Conservation (phyloP, 2,113 vertebrate genomes). For the Alexandromys fortis region DNA sequence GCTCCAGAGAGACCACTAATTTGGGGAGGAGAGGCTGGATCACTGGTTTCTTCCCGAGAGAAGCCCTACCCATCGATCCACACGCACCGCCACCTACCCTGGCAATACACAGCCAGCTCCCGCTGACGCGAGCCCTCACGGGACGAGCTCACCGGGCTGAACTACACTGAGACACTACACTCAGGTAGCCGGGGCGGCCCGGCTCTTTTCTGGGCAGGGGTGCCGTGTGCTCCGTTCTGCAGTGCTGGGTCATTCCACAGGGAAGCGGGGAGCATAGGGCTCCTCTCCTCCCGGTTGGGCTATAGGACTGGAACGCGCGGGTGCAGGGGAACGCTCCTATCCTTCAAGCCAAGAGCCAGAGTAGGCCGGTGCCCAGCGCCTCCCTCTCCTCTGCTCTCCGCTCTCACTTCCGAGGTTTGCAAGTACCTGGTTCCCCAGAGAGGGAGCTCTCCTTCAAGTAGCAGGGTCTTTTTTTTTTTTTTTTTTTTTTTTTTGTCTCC, state of each 20-base stretch:
- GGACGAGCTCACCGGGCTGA: not conserved
- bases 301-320: fast-evolving
- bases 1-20: not conserved
- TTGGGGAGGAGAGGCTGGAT: not conserved
- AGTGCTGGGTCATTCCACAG: not conserved
- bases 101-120: fast-evolving
- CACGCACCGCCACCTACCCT: not conserved
- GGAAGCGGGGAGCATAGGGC: fast-evolving
- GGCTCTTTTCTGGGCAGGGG: not conserved
- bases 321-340: no score
- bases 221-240: fast-evolving
- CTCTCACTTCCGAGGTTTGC: not conserved
- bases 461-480: not conserved
- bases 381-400: no score
- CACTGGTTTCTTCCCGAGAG: not conserved
- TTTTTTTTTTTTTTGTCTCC: not conserved
- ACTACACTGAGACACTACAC: not conserved
- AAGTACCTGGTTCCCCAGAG: not conserved
- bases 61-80: not conserved
- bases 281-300: fast-evolving
- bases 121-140: fast-evolving
- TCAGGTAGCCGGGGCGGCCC: not conserved
- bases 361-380: not conserved
- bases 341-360: fast-evolving
- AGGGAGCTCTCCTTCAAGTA: not conserved